These are phyloP conservation scores for Sebastes hubbsi DNA, from an alignment of 2,797 vertebrate species.

Conservation along the genomic window DNA sequence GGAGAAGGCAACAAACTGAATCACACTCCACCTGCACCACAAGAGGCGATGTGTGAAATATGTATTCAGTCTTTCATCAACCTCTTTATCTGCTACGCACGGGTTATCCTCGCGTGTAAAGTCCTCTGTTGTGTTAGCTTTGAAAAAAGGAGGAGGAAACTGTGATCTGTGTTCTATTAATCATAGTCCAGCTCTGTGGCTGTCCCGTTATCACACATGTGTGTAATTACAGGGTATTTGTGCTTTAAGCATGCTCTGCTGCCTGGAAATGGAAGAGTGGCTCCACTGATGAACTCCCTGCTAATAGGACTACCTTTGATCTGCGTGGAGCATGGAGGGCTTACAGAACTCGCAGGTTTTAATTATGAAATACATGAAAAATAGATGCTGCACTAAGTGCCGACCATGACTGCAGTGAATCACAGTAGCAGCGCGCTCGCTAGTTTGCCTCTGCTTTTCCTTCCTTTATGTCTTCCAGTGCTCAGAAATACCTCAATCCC, in stretches of 20 bases:
- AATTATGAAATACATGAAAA: conserved; percentile 86
- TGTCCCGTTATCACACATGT: conserved; percentile 68
- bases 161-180: conserved; percentile 81
- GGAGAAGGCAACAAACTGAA: conserved; percentile 66
- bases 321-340: conserved; percentile 71
- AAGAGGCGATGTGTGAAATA: conserved; percentile 70
- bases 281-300: conserved; percentile 79
- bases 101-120: conserved; percentile 62
- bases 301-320: conserved; percentile 84
- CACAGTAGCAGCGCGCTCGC: conserved; percentile 35
- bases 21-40: conserved; percentile 68
- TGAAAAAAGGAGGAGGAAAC: conserved; percentile 65
- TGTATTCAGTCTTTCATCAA: conserved; percentile 76
- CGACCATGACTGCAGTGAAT: conserved; percentile 72
- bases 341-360: conserved; percentile 79
- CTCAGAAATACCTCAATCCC: conserved; percentile 53
- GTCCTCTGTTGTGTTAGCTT: conserved; percentile 76
- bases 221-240: conserved; percentile 76
- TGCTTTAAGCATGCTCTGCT: conserved; percentile 72
- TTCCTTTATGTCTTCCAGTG: conserved; percentile 63
- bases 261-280: conserved; percentile 71
- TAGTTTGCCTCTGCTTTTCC: conserved; percentile 59
- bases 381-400: conserved; percentile 81
- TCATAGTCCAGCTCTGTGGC: conserved; percentile 70
- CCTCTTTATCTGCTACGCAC: conserved; percentile 66